Base-by-base conservation (phyloP, 2,888 invertebrate species). In the Phalera bucephala region DNA sequence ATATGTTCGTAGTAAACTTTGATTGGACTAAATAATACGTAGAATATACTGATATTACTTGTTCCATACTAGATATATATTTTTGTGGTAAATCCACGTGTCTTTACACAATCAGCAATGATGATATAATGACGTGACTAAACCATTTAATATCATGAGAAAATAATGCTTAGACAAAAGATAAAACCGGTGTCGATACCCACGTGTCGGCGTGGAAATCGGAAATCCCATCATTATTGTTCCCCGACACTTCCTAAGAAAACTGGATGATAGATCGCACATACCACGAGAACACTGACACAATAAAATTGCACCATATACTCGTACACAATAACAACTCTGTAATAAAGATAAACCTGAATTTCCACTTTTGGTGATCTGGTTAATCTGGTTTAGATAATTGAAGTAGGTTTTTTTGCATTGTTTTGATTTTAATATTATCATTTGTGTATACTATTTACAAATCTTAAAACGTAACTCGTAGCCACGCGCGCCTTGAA, bases 181-280 rank as follows among this genome's bases (percentile, higher is more conserved):
- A 72, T 61, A 67, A 65, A 55, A 52, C 12, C 61, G 55, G 57
- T 65, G 58, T 52, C 60, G 53, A 64, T 57, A 49, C 46, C 63
- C 62, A 65, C 65, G 68, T 65, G 63, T 47, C 38, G 48, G 52
- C 72, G 71, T 79, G 77, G 74, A 80, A 83, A 82, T 85, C 82
- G 88, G 87, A 86, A 87, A 86, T 85, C 73, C 87, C 85, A 64
- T 71, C 55, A 61, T 78, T 79, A 80, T 81, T 74, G 65, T 80
- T 80, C 78, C 72, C 74, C 68, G 61, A 69, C 63, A 75, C 70
- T 80, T 84, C 73, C 77, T 61, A 67, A 67, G 75, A 80, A 83
- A 79, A 69, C 47, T 33, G 52, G 39, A 64, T 61, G 64, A 60
- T 68, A 52, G 58, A 67, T 55, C 42, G 61, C 59, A 56, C 43